Percentiles rank a stretch among this genome's conserved stretches.
phyloP scores from a whole-genome alignment of 1,140 invertebrate genomes.

The Vanessa atalanta region DNA sequence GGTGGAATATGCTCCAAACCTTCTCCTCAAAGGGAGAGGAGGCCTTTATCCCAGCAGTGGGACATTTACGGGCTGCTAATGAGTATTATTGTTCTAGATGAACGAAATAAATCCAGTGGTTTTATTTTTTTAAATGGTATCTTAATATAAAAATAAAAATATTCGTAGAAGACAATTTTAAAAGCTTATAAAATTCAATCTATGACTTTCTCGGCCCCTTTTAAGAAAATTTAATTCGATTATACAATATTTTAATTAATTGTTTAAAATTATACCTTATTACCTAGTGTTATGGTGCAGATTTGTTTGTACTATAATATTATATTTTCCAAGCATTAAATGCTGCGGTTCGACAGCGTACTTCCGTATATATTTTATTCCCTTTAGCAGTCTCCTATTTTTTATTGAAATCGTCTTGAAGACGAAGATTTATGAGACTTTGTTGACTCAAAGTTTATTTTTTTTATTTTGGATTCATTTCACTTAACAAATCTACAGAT shows the following conservation, averaged over 20 bases:
- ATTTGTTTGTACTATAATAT: neutral
- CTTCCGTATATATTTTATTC: slow-evolving; percentile 8
- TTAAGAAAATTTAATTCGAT: slow-evolving; percentile 8
- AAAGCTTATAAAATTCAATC: slow-evolving; percentile 1
- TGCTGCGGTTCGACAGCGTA: slow-evolving; percentile 1
- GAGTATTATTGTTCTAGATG: too few species aligned
- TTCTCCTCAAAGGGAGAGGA: too few species aligned
- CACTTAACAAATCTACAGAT: too few species aligned
- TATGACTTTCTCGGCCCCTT: neutral
- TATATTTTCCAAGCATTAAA: slow-evolving; percentile 1
- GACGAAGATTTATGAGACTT: neutral
- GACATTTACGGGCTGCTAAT: too few species aligned
- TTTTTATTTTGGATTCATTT: neutral
- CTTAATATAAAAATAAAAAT: neutral
- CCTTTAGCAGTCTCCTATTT: slow-evolving; percentile 3
- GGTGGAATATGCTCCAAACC: too few species aligned
- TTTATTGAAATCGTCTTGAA: slow-evolving; percentile 10
- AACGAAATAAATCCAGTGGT: too few species aligned
- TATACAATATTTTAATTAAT: neutral
- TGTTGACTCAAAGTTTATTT: neutral
- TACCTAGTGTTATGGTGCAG: neutral
- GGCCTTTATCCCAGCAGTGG: too few species aligned
- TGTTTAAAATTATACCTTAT: neutral
- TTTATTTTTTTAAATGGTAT: too few species aligned
- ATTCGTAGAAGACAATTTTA: neutral